Evolutionary conservation across 92 coral and sea anemone species (phyloP), one percentile per base, ranked within the genome.

Genomic region (Nematostella vectensis): DNA sequence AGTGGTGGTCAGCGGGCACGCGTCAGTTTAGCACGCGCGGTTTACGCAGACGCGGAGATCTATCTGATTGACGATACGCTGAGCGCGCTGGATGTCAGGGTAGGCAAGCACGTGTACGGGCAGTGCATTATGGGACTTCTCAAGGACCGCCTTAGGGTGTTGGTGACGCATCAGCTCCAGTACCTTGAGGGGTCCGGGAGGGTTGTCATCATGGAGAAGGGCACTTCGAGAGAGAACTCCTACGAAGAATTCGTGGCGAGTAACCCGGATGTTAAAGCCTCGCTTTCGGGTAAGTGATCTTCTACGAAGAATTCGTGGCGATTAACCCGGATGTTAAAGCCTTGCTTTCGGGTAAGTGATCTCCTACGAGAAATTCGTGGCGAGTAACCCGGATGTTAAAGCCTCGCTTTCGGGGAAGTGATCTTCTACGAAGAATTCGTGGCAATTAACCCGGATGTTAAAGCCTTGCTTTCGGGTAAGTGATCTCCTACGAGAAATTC

Each of bases 1-100:
- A 60, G 66, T 44, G 66, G 66, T 42, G 66, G 66, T 45, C 66
- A 60, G 66, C 54, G 66, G 22, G 66, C 66, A 60, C 47, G 66
- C 25, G 55, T 60, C 53, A 42, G 52, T 26, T 27, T 60, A 4
- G 66, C 66, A 42, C 66, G 66, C 25, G 66, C 66, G 27, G 66
- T 44, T 17, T 60, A 60, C 39, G 29, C 47, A 1, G 36, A 60
- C 47, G 54, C 66, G 10, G 66, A 60, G 24, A 45, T 45, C 23
- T 45, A 45, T 17, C 51, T 45, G 4, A 4, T 45, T 4, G 51
- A 45, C 18, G 39, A 60, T 30, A 45, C 66, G 25, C 66, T 60
- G n/a, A 60, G 66, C 25, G 66, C 66, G n/a, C 2, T 60, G 29
- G 66, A 60, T 45, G 25, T 42, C 31, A 60, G 47, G 20, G 66